A percentile compares a stretch with the other conserved stretches of the same genome.
Conservation (phyloP, 2,113 vertebrate genomes). For the Potamarius usumacintae region DNA sequence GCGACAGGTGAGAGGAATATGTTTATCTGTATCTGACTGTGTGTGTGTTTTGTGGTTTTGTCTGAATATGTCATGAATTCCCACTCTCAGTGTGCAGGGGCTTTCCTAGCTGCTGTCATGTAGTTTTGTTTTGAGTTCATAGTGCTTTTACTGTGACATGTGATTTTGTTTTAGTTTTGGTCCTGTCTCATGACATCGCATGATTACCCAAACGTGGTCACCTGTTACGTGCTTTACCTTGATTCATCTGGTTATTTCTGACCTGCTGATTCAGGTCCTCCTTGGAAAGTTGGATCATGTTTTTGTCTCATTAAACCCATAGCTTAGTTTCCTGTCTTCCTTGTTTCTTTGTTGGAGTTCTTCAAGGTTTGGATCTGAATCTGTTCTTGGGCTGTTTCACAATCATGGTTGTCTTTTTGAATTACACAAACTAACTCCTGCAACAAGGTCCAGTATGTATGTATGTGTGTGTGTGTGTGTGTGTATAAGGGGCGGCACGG, state of each 20-base stretch:
- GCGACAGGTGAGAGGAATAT: conserved; percentile 83
- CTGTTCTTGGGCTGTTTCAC: no score
- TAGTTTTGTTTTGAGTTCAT: not conserved
- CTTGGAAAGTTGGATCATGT: not conserved
- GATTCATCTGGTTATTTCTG: not conserved
- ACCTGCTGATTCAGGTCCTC: not conserved
- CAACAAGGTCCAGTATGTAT: no score
- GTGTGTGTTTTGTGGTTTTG: not conserved
- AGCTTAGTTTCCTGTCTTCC: not conserved
- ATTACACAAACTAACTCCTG: no score
- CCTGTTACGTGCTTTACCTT: not conserved
- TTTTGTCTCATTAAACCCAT: not conserved
- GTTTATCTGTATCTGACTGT: not conserved
- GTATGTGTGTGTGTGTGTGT: no score
- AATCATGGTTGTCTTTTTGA: no score
- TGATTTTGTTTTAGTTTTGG: not conserved
- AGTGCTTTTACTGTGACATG: not conserved
- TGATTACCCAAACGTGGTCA: not conserved
- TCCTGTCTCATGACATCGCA: no score
- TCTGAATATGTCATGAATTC: not conserved
- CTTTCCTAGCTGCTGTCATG: not conserved
- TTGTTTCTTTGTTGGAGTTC: not conserved
- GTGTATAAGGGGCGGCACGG: no score
- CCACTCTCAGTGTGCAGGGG: not conserved
- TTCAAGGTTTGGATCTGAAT: no score